phyloP scores from a whole-genome alignment of 2,888 invertebrate species.

The Trichogramma dendrolimi region DNA sequence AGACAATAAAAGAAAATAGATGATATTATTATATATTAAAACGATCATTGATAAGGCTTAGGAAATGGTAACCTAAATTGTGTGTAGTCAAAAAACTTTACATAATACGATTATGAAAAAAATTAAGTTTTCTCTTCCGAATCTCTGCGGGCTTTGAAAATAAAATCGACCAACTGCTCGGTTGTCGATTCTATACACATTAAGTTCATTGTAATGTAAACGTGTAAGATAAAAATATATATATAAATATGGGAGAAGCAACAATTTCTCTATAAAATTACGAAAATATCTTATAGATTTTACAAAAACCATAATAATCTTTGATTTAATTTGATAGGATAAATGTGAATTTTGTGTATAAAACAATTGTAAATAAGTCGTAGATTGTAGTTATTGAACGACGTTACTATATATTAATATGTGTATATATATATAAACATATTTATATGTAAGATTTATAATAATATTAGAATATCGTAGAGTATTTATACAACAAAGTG shows the following conservation, averaged over 20 bases:
- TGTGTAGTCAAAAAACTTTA: slow-evolving; percentile 6
- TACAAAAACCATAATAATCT: slow-evolving; percentile 22
- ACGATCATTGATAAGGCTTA: slow-evolving; percentile 36
- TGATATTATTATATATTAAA: neutral
- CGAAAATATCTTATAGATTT: slow-evolving; percentile 33
- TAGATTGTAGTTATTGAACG: slow-evolving; percentile 28
- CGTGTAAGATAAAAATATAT: slow-evolving; percentile 16
- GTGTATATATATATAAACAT: neutral
- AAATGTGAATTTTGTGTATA: no score
- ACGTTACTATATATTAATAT: slow-evolving; percentile 24
- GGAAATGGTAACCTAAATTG: slow-evolving; percentile 6
- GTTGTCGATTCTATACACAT: slow-evolving; percentile 1
- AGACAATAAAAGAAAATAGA: slow-evolving; percentile 41
- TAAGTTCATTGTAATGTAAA: slow-evolving; percentile 1
- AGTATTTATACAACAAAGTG: slow-evolving; percentile 19
- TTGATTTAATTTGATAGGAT: neutral
- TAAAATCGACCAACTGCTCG: slow-evolving; percentile 9
- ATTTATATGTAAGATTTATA: neutral
- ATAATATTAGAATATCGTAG: slow-evolving; percentile 9
- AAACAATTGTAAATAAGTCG: slow-evolving; percentile 30
- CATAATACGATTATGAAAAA: neutral
- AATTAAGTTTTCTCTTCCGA: slow-evolving; percentile 22
- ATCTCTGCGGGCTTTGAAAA: slow-evolving; percentile 21
- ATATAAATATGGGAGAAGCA: slow-evolving; percentile 13
- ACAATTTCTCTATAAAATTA: slow-evolving; percentile 33